Evolutionary conservation across 2,113 vertebrate species (phyloP).

Genomic region (Lophotis ruficrista): DNA sequence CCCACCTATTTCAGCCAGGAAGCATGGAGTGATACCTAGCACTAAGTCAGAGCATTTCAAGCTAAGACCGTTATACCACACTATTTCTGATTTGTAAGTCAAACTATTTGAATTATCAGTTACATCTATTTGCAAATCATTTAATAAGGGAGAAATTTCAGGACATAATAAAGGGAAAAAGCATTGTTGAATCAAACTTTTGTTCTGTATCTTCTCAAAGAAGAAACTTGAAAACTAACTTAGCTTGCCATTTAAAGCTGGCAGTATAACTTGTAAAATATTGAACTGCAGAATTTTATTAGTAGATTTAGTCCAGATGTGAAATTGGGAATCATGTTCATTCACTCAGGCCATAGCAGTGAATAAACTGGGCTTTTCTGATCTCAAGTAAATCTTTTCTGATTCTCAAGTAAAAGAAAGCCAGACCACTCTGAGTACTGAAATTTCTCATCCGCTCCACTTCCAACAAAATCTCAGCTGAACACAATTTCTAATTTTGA

Average conservation of each 20-base stretch:
- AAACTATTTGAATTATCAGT: not conserved
- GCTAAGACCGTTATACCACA: not conserved
- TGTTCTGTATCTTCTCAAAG: not conserved
- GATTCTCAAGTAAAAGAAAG: conserved; percentile 4
- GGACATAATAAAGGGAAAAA: not conserved
- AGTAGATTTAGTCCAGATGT: not conserved
- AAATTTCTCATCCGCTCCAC: not conserved
- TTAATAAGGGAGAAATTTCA: not conserved
- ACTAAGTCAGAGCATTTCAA: not conserved
- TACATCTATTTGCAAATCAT: not conserved
- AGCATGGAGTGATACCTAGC: not conserved
- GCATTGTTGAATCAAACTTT: not conserved
- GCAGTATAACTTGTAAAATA: not conserved
- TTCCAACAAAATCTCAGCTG: not conserved
- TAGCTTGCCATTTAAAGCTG: not conserved
- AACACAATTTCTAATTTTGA: not conserved
- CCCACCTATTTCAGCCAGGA: not conserved
- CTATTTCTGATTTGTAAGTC: not conserved
- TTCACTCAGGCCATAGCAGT: not conserved
- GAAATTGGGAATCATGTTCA: not conserved
- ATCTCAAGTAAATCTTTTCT: no score
- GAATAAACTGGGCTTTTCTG: not conserved
- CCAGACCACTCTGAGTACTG: not conserved
- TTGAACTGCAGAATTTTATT: not conserved
- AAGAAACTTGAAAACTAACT: not conserved